Percentiles rank a stretch among this genome's conserved stretches.
These are phyloP conservation scores for Tenthredo distinguenda DNA, from an alignment of 2,888 invertebrate species.

Conservation along the genomic window DNA sequence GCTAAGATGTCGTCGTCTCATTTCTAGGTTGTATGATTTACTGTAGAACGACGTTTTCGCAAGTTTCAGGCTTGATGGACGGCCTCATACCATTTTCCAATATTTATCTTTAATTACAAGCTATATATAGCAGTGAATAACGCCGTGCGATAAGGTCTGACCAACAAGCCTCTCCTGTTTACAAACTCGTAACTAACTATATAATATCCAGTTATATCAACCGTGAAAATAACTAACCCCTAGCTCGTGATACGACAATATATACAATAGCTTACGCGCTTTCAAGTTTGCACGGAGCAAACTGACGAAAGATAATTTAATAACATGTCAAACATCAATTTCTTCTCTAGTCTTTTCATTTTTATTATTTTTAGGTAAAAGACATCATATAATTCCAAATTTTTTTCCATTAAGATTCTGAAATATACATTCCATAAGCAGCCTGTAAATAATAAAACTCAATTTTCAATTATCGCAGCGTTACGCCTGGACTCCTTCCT, in stretches of 20 bases:
- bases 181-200: not conserved
- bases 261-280: not conserved
- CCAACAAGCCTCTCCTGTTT: slow-evolving; percentile 32
- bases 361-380: not conserved
- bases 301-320: not conserved
- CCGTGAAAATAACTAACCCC: not conserved
- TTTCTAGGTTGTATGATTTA: not conserved
- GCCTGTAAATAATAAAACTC: no score
- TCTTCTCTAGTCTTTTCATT: not conserved
- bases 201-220: not conserved
- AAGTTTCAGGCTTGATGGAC: not conserved
- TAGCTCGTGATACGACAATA: not conserved
- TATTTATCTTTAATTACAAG: slow-evolving; percentile 53
- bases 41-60: not conserved
- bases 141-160: slow-evolving; percentile 1
- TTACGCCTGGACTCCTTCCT: not conserved
- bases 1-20: not conserved
- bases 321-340: no score
- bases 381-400: no score
- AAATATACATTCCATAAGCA: no score
- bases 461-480: not conserved
- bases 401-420: no score
- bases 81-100: slow-evolving; percentile 15
- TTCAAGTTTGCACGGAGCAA: not conserved
- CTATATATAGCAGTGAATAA: not conserved